phyloP scores from a whole-genome alignment of 2,113 vertebrate species.

The Chionis minor region DNA sequence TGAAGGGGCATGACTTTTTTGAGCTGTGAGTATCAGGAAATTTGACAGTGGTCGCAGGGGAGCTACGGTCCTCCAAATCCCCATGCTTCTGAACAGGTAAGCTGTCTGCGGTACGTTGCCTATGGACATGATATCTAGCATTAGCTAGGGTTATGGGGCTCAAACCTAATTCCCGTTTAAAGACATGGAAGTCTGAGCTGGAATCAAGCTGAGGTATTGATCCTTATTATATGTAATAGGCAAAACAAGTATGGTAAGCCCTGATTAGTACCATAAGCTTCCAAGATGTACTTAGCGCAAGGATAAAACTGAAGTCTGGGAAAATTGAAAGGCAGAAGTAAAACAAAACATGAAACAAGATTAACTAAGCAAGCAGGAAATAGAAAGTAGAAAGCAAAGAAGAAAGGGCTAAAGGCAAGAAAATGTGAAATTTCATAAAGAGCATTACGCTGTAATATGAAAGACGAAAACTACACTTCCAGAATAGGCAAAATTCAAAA shows the following conservation, averaged over 20 bases:
- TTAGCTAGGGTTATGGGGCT: conserved; percentile 15
- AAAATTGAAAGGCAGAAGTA: not conserved
- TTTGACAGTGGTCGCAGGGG: not conserved
- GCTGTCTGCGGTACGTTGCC: not conserved
- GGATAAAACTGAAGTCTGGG: not conserved
- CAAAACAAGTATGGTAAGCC: conserved; percentile 10
- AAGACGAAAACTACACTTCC: not conserved
- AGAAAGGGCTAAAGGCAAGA: not conserved
- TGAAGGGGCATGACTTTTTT: not conserved
- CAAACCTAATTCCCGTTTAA: conserved; percentile 46
- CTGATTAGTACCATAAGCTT: not conserved
- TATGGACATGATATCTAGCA: conserved; percentile 29
- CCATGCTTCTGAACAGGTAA: not conserved
- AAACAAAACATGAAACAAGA: not conserved
- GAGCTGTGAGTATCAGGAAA: not conserved
- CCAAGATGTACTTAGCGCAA: not conserved
- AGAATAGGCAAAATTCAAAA: not conserved
- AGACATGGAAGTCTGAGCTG: conserved; percentile 18
- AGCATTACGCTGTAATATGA: not conserved
- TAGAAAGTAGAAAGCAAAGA: not conserved
- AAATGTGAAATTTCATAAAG: not conserved
- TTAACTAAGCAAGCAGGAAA: not conserved
- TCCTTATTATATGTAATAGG: not conserved
- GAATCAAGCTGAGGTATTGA: conserved; percentile 38
- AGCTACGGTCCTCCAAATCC: not conserved